A percentile compares a stretch with the other conserved stretches of the same genome.
phyloP scores from a whole-genome alignment of 2,888 invertebrate genomes.

The Cephus rjabovi region DNA sequence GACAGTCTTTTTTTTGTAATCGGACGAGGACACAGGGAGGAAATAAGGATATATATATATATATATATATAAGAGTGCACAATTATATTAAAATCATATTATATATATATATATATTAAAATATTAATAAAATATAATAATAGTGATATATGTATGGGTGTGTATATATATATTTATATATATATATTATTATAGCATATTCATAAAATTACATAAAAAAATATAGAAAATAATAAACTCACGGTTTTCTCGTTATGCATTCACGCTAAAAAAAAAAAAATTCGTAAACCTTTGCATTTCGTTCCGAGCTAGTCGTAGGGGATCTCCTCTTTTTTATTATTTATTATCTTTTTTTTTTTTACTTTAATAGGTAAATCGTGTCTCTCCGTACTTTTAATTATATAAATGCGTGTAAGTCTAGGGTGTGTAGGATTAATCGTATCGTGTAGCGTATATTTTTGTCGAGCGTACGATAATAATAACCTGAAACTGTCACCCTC shows the following conservation, averaged over 20 bases:
- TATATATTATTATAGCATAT: conserved; percentile 59
- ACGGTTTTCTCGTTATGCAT: conserved; percentile 42
- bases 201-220: conserved; percentile 66
- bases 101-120: conserved; percentile 65
- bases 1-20: conserved; percentile 36
- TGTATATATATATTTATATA: neutral
- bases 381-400: no score
- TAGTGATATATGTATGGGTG: conserved; percentile 31
- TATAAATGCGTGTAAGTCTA: no score
- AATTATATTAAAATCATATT: conserved; percentile 62
- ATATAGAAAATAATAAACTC: conserved; percentile 67
- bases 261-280: neutral
- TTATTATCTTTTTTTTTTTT: no score
- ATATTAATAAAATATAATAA: conserved; percentile 60
- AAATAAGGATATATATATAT: conserved; percentile 46
- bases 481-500: no score
- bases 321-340: no score
- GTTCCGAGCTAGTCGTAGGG: no score
- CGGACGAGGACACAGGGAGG: conserved; percentile 52
- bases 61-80: conserved; percentile 51
- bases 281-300: no score
- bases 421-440: no score
- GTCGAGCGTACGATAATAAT: no score
- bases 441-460: no score
- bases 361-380: no score